Evolutionary conservation across 2,888 invertebrate species (phyloP).

Genomic region (Punctoribates punctum): DNA sequence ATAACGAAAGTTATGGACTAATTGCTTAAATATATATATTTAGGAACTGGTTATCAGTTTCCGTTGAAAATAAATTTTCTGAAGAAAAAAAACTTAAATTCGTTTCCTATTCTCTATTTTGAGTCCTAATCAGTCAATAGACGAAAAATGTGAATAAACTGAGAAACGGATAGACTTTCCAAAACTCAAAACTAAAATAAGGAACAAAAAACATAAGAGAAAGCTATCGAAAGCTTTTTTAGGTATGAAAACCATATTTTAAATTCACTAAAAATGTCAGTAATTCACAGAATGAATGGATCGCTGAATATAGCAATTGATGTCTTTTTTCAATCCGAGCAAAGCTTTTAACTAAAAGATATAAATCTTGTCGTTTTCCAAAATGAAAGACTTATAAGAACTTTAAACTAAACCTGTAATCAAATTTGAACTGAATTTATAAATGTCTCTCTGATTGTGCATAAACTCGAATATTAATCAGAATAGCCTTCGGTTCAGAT

Average conservation of each 20-base stretch:
- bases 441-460: no score
- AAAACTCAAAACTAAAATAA: not conserved
- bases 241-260: not conserved
- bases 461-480: no score
- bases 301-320: not conserved
- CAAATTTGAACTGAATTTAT: no score
- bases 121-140: not conserved
- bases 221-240: not conserved
- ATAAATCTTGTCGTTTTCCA: no score
- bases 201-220: not conserved
- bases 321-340: not conserved
- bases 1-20: no score
- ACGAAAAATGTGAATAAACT: slow-evolving; percentile 4
- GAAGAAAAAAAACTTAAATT: not conserved
- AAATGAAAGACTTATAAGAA: no score
- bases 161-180: not conserved
- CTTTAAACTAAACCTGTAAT: no score
- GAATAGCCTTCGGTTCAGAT: no score
- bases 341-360: not conserved
- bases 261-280: not conserved
- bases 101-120: slow-evolving; percentile 5
- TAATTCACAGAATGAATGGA: not conserved
- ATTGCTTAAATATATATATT: no score
- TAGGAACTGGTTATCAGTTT: not conserved
- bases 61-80: not conserved